Evolutionary conservation across 2,797 vertebrate genomes (phyloP).

Genomic region (Iguana delicatissima): DNA sequence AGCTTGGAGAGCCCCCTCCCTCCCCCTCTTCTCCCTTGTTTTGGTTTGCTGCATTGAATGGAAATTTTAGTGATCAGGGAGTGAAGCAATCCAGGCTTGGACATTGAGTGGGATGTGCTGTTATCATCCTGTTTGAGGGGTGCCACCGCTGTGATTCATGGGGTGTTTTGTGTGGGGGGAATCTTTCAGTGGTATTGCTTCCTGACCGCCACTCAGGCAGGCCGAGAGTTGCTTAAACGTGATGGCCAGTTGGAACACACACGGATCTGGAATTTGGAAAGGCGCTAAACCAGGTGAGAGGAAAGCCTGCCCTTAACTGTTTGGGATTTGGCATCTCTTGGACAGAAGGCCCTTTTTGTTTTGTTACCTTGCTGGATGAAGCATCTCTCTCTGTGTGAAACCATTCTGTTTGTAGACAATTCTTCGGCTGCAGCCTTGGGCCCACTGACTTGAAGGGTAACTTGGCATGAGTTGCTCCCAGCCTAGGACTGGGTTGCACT

Average conservation of each 20-base stretch:
- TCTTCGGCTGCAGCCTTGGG: neutral
- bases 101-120: neutral
- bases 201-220: neutral
- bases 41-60: constrained; percentile 41
- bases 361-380: too few relatives aligned
- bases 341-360: neutral
- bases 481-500: neutral
- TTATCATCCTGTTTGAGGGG: neutral
- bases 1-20: neutral
- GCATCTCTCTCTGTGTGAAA: neutral
- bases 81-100: neutral
- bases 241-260: neutral
- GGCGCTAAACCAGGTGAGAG: too few relatives aligned
- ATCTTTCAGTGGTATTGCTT: neutral
- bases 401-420: too few relatives aligned
- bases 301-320: neutral
- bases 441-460: neutral
- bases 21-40: neutral
- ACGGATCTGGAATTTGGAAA: neutral
- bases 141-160: neutral
- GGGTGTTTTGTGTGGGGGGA: neutral
- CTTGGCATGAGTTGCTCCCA: neutral
- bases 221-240: neutral
- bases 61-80: neutral
- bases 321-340: neutral